Percentiles rank a stretch among this genome's conserved stretches.
phyloP scores from a whole-genome alignment of 2,113 vertebrate species.

The Megalops atlanticus region DNA sequence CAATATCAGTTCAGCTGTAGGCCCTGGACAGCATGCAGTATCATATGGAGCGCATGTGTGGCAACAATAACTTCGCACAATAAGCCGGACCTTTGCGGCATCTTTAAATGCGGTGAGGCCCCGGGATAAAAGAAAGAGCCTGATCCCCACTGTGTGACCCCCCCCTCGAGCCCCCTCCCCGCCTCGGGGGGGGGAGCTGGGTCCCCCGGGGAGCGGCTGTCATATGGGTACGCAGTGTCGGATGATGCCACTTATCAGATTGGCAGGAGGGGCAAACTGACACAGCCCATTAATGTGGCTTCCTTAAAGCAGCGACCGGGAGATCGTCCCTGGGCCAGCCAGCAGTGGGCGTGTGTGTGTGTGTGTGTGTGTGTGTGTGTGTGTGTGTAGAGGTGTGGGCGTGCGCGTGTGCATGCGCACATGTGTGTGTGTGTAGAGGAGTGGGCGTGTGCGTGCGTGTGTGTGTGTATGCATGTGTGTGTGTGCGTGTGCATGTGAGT shows the following conservation, averaged over 20 bases:
- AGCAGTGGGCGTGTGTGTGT: background rate
- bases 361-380: slow-evolving; percentile 23
- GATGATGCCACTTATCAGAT: slow-evolving; percentile 59
- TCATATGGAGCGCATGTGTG: slow-evolving; percentile 16
- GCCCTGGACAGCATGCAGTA: slow-evolving; percentile 47
- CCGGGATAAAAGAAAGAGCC: background rate
- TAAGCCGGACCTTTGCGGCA: background rate
- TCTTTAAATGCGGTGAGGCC: background rate
- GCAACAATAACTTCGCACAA: background rate
- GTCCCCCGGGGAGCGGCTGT: background rate
- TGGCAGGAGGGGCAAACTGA: slow-evolving; percentile 37
- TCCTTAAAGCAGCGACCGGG: slow-evolving; percentile 16
- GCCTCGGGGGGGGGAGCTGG: background rate
- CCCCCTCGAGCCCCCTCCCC: background rate
- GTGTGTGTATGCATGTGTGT: background rate
- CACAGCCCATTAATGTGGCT: slow-evolving; percentile 7
- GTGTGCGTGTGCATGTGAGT: background rate
- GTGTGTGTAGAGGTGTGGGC: slow-evolving; percentile 4
- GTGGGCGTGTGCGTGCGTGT: background rate
- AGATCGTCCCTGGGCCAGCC: background rate
- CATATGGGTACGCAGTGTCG: background rate
- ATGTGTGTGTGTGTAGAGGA: background rate
- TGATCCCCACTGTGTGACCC: background rate
- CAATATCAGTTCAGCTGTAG: slow-evolving; percentile 48
- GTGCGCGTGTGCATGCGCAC: background rate